Percentiles rank a stretch among this genome's conserved stretches.
Evolutionary conservation across 2,113 vertebrate genomes (phyloP).

Genomic region (Podiceps cristatus): DNA sequence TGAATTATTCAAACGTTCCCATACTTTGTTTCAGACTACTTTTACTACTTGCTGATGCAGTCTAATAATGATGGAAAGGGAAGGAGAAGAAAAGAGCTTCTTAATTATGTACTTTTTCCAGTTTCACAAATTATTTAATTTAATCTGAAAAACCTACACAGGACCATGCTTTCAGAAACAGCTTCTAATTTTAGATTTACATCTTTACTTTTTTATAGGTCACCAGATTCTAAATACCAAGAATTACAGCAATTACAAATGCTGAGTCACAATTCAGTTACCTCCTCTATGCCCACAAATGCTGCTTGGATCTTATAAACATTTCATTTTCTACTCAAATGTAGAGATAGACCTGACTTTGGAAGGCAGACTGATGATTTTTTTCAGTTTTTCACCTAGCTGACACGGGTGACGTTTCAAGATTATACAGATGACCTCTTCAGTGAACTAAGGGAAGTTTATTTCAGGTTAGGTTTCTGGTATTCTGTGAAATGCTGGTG

Average conservation of each 20-base stretch:
- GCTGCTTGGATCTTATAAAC: not conserved
- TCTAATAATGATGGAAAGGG: not conserved
- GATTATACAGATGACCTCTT: not conserved
- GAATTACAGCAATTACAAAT: not conserved
- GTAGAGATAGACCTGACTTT: not conserved
- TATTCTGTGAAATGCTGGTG: not conserved
- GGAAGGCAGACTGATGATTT: not conserved
- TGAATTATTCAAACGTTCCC: not conserved
- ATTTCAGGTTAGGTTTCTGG: not conserved
- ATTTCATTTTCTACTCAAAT: not conserved
- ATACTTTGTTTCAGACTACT: not conserved
- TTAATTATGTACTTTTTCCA: not conserved
- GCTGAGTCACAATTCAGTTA: not conserved
- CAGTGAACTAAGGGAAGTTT: not conserved
- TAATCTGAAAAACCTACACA: not conserved
- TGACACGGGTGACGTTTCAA: not conserved
- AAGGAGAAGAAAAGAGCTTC: not conserved
- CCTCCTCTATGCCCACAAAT: not conserved
- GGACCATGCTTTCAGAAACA: not conserved
- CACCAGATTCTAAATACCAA: not conserved
- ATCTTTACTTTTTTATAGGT: not conserved
- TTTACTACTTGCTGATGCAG: not conserved
- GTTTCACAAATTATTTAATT: not conserved
- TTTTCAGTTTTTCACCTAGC: not conserved
- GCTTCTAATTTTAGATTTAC: not conserved